These are phyloP conservation scores for Leguminivora glycinivorella DNA, from an alignment of 1,140 invertebrate species.

Conservation along the genomic window DNA sequence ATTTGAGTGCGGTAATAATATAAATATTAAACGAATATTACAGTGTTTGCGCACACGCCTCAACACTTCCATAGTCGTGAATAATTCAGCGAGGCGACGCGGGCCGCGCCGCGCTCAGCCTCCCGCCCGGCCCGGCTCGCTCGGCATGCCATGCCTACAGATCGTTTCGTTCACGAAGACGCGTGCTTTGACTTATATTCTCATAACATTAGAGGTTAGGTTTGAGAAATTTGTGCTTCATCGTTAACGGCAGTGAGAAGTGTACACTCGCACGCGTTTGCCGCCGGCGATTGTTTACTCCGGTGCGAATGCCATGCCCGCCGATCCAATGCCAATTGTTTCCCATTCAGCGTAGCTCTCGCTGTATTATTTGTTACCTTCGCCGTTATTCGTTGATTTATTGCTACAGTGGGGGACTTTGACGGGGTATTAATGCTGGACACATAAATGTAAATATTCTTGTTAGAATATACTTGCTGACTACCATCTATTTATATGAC, in stretches of 20 bases:
- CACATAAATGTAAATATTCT: conserved; percentile 12
- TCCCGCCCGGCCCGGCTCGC: not conserved
- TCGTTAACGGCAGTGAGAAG: too few species aligned
- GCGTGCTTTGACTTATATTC: too few species aligned
- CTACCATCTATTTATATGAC: not conserved
- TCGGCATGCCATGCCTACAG: not conserved
- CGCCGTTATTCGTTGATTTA: conserved; percentile 21
- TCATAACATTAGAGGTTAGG: too few species aligned
- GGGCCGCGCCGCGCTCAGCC: not conserved
- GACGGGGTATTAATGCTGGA: conserved; percentile 6
- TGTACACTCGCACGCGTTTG: not conserved
- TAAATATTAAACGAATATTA: conserved; percentile 73
- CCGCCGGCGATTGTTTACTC: conserved; percentile 13
- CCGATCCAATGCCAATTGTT: conserved; percentile 26
- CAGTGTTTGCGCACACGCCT: conserved; percentile 61
- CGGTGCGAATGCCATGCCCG: not conserved
- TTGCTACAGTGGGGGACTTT: not conserved
- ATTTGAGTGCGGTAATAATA: conserved; percentile 55
- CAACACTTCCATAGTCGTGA: conserved; percentile 63
- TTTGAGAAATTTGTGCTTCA: too few species aligned
- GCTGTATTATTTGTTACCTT: conserved; percentile 26
- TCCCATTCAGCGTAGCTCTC: conserved; percentile 22
- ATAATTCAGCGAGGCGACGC: conserved; percentile 59
- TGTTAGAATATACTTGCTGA: not conserved
- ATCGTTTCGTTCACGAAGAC: too few species aligned